phyloP scores from a whole-genome alignment of 1,140 invertebrate species.

The Aphelinus atriplicis region DNA sequence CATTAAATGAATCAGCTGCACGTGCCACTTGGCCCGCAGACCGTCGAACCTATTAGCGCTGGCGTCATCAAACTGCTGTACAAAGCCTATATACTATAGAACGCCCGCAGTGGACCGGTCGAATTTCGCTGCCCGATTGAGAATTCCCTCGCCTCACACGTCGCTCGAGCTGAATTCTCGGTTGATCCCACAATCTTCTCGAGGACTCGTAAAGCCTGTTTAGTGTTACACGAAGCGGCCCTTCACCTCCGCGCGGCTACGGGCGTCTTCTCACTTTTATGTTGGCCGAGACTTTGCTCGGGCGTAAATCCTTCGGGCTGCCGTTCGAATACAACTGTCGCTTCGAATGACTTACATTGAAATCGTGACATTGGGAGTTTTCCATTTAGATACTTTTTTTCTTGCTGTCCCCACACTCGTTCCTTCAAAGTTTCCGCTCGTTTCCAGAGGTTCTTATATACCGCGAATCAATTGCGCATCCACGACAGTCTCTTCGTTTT shows the following conservation, averaged over 20 bases:
- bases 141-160: conserved; percentile 25
- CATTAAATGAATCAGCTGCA: no score
- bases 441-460: no score
- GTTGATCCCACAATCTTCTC: conserved; percentile 38
- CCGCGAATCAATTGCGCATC: no score
- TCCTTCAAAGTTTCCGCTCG: no score
- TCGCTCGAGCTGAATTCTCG: conserved; percentile 13
- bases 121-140: conserved; percentile 29
- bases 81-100: no score
- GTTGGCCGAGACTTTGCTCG: conserved; percentile 4
- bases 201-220: conserved; percentile 33
- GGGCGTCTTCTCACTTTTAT: conserved; percentile 20
- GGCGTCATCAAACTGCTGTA: no score
- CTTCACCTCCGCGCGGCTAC: background rate
- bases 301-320: conserved; percentile 20
- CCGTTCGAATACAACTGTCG: conserved; percentile 10
- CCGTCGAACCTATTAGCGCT: no score
- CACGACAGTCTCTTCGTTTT: no score
- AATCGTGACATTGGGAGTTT: background rate
- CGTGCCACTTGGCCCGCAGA: no score
- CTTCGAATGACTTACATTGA: conserved; percentile 27
- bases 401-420: no score
- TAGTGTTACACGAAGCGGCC: conserved; percentile 32
- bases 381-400: no score
- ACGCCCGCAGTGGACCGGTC: conserved; percentile 4